phyloP scores from a whole-genome alignment of 2,888 invertebrate genomes.

The Hecatera dysodea region DNA sequence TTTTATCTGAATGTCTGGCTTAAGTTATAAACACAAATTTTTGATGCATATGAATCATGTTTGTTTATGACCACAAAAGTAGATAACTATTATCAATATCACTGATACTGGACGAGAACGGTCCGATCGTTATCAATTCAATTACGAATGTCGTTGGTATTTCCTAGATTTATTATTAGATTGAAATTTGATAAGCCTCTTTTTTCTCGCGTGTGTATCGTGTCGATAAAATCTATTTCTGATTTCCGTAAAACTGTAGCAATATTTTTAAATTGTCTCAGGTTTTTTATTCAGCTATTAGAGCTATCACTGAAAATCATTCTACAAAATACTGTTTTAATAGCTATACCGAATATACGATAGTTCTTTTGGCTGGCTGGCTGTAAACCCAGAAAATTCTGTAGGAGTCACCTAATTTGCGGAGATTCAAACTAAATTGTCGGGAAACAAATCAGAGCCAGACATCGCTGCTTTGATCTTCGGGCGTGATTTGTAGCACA shows the following conservation, averaged over 20 bases:
- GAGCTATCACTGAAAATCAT: background rate
- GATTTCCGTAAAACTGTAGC: conserved; percentile 16
- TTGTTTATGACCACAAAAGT: conserved; percentile 43
- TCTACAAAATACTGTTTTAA: background rate
- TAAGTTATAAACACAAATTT: conserved; percentile 53
- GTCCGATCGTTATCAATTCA: conserved; percentile 40
- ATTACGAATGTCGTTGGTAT: conserved; percentile 30
- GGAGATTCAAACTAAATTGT: conserved; percentile 61
- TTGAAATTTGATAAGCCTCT: conserved; percentile 40
- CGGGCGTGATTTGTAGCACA: conserved; percentile 58
- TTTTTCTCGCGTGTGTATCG: conserved; percentile 16
- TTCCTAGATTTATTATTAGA: conserved; percentile 53
- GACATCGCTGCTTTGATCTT: conserved; percentile 68
- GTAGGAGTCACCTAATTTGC: conserved; percentile 47
- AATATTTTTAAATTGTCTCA: conserved; percentile 18
- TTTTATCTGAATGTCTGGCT: conserved; percentile 69
- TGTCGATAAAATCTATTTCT: conserved; percentile 55
- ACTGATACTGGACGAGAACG: background rate
- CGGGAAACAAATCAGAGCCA: conserved; percentile 59
- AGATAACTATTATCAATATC: conserved; percentile 46
- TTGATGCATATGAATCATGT: conserved; percentile 41
- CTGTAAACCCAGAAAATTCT: conserved; percentile 42
- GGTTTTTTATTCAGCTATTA: background rate
- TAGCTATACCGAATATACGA: background rate
- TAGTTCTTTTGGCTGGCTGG: background rate